Evolutionary conservation across 1,140 invertebrate species (phyloP), one percentile per base, ranked within the genome.

Genomic region (Chlorops oryzae): DNA sequence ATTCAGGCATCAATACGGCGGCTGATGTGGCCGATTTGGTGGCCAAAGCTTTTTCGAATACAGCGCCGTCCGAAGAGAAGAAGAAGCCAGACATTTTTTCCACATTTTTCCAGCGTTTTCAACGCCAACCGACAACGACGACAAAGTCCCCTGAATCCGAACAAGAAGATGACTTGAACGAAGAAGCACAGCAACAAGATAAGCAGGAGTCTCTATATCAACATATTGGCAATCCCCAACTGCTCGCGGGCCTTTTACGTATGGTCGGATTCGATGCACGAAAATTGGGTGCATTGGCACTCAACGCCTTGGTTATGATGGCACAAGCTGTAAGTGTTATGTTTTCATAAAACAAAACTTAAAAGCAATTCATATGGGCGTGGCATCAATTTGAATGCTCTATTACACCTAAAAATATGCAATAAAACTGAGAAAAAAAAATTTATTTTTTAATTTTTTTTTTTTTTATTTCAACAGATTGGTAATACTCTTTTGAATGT

Each of bases 281-380:
- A 21, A 86, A 87, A 71, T 75, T 90, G 17, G 82, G 84, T 22
- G 86, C 87, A 0, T 81, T 90, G 37, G 85, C 86, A 2, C 73
- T 91, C 2, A 91, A 91, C 67, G 84, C 82, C 12, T 75, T 90
- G 5, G 82, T 90, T 47, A 88, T 89, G 68, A 74, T 91, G n/a
- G 86, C 87, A 3, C 86, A 90, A 75, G 77, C 88, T 80, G 87
- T 89, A 74, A 76, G 74, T 73, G 45, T 22, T 18, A 5, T 18
- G 2, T 22, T 22, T 28, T 6, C 17, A 10, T 20, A 13, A 42
- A 12, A 41, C n/a, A 22, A 20, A 5, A n/a, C n/a, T n/a, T n/a
- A n/a, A n/a, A n/a, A n/a, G n/a, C n/a, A n/a, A n/a, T n/a, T n/a
- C n/a, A n/a, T n/a, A n/a, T n/a, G n/a, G n/a, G n/a, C n/a, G n/a